Conservation (phyloP, 2,888 invertebrate species). For the Ophion ventricosus region DNA sequence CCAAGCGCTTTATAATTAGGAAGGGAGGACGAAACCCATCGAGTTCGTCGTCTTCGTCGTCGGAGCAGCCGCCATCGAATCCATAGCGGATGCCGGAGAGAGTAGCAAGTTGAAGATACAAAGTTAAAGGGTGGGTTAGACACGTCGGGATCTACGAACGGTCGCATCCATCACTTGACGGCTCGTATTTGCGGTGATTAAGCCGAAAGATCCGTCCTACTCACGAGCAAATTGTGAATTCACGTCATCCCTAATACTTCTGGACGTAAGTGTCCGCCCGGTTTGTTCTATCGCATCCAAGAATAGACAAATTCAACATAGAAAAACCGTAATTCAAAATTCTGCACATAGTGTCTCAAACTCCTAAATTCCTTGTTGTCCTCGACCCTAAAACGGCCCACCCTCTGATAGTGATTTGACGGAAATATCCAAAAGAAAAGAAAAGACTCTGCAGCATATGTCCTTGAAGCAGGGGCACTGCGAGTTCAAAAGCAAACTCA, state of each 20-base stretch:
- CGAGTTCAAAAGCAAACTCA: background rate
- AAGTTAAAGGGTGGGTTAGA: slow-evolving; percentile 45
- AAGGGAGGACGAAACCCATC: slow-evolving; percentile 68
- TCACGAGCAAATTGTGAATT: background rate
- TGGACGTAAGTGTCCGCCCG: background rate
- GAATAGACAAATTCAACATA: background rate
- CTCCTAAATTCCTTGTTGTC: background rate
- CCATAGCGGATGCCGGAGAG: background rate
- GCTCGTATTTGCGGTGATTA: slow-evolving; percentile 74
- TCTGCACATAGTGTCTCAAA: background rate
- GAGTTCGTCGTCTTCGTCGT: slow-evolving; percentile 54
- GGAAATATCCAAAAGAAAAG: background rate
- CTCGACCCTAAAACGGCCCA: background rate
- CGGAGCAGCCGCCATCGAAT: background rate
- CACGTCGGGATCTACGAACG: slow-evolving; percentile 52
- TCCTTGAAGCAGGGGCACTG: too few species aligned
- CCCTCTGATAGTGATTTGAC: background rate
- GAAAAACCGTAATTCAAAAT: background rate
- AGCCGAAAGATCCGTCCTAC: background rate
- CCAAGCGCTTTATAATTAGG: slow-evolving; percentile 76
- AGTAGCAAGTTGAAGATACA: slow-evolving; percentile 24
- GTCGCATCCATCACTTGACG: slow-evolving; percentile 76
- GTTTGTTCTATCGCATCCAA: background rate
- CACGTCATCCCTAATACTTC: background rate
- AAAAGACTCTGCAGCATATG: background rate